Evolutionary conservation across 2,113 vertebrate species (phyloP).

Genomic region (Brienomyrus brachyistius): DNA sequence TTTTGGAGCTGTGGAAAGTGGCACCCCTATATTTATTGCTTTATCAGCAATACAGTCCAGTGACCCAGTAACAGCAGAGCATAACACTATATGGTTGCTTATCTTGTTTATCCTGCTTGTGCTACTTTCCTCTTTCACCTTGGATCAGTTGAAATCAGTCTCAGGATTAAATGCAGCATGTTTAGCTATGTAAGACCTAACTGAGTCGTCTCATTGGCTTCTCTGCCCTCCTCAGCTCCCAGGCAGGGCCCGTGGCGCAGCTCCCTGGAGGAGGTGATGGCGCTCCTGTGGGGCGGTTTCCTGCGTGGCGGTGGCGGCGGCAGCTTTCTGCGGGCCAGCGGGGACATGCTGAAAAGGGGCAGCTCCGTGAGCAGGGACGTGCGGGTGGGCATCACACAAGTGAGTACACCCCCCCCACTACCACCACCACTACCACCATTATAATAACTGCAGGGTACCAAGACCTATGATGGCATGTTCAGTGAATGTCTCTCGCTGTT

Average conservation of each 20-base stretch:
- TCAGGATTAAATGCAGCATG: background rate
- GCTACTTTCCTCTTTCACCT: background rate
- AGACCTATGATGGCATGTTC: background rate
- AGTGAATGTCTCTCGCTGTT: background rate
- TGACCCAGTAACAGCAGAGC: too few relatives aligned
- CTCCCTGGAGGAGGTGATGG: conserved; percentile 78
- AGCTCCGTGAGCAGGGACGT: conserved; percentile 77
- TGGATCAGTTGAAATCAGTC: background rate
- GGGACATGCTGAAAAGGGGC: conserved; percentile 84
- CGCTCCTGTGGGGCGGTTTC: conserved; percentile 80
- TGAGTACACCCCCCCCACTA: conserved; percentile 28
- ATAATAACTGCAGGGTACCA: background rate
- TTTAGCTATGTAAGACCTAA: background rate
- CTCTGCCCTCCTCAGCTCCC: conserved; percentile 29
- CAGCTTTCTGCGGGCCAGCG: conserved; percentile 80
- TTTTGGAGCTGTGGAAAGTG: too few relatives aligned
- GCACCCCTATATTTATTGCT: too few relatives aligned
- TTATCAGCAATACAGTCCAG: too few relatives aligned
- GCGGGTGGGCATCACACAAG: conserved; percentile 86
- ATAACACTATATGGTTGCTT: background rate
- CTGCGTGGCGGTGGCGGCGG: conserved; percentile 75
- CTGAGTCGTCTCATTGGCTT: background rate
- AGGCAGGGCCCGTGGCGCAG: conserved; percentile 58
- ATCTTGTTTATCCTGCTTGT: background rate
- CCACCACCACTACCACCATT: background rate